Conservation (phyloP, 2,888 invertebrate species). For the Papilio gigon region DNA sequence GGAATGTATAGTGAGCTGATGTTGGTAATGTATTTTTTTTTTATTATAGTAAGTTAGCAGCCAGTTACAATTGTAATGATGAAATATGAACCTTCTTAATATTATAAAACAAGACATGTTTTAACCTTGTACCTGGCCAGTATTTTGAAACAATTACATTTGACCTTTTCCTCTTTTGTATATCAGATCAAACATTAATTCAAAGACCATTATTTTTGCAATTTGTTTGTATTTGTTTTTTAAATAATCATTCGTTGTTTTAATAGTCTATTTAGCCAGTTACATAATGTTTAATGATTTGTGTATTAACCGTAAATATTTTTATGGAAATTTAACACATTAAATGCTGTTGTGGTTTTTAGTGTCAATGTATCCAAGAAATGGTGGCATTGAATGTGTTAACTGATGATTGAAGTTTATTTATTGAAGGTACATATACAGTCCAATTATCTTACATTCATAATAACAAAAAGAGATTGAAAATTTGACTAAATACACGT, state of each 20-base stretch:
- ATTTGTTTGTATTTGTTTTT: neutral
- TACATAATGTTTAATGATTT: neutral
- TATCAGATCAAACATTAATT: constrained; percentile 22
- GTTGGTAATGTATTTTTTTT: neutral
- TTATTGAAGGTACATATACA: too few relatives aligned
- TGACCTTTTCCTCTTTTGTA: constrained; percentile 25
- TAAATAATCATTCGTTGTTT: neutral
- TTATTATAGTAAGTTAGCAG: neutral
- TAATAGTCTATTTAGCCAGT: neutral
- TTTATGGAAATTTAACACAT: neutral
- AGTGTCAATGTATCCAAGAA: too few relatives aligned
- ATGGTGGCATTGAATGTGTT: too few relatives aligned
- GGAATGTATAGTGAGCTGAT: too few relatives aligned
- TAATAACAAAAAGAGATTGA: too few relatives aligned
- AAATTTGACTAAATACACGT: too few relatives aligned
- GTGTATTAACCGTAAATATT: neutral
- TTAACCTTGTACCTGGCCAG: constrained; percentile 17
- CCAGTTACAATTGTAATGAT: neutral
- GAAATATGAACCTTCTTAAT: neutral
- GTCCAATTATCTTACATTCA: too few relatives aligned
- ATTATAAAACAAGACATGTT: neutral
- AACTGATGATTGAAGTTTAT: too few relatives aligned
- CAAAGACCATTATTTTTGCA: constrained; percentile 14
- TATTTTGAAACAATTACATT: constrained; percentile 29
- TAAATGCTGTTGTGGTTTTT: neutral